Percentiles rank a stretch among this genome's conserved stretches.
Conservation (phyloP, 37 sponge, comb jelly and placozoan species). For the Oscarella lobularis region DNA sequence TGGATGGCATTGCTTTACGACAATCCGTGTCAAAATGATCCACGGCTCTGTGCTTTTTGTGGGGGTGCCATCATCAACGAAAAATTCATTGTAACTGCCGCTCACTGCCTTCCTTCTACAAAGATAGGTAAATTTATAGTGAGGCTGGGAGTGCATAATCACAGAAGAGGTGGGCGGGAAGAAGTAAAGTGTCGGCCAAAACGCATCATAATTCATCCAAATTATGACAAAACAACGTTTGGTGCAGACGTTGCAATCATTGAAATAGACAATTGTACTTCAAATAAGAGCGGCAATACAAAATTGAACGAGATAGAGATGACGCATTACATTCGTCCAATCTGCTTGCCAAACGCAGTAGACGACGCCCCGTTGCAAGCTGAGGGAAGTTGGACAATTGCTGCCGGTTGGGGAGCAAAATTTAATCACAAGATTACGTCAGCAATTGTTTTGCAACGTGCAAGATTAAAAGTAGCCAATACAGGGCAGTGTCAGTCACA, state of each 20-base stretch:
- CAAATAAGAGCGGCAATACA: not conserved
- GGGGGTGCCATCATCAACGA: not conserved
- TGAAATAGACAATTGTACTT: not conserved
- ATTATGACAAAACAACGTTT: not conserved
- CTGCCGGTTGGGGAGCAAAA: not conserved
- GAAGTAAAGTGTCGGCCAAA: not conserved
- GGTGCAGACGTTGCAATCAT: not conserved
- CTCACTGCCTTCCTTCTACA: not conserved
- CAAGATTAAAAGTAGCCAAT: not conserved
- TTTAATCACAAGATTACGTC: not conserved
- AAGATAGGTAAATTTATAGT: not conserved
- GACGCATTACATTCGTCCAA: not conserved
- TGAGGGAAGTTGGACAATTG: not conserved
- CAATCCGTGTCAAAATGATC: not conserved
- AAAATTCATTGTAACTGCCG: not conserved
- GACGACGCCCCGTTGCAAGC: not conserved
- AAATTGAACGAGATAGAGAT: not conserved
- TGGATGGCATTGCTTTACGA: not conserved
- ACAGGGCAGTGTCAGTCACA: not conserved
- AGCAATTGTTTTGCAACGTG: not conserved
- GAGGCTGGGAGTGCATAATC: not conserved
- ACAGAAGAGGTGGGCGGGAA: not conserved
- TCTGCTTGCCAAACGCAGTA: not conserved
- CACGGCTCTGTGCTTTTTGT: not conserved
- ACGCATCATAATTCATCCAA: not conserved